Base-by-base conservation (phyloP, 2,113 vertebrate species). In the Melanerpes formicivorus region DNA sequence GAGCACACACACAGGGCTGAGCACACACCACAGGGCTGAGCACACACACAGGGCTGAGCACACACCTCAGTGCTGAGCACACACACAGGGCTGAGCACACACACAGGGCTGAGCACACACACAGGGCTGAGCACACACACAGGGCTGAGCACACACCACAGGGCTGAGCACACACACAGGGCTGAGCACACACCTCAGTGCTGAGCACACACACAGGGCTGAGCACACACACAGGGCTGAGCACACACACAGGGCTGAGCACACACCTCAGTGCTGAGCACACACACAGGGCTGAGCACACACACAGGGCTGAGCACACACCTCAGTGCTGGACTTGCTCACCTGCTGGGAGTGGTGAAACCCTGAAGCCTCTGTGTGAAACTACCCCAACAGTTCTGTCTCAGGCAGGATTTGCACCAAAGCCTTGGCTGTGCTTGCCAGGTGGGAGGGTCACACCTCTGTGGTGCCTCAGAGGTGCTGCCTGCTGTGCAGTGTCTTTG, bases 111-210 rank as follows among this genome's bases (percentile, higher is more conserved):
- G 59, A 67, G 48, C 14, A 52, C 30, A 16, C 27, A 25, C 18
- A 18, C 17, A 19, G 26, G 10, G 82, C 67, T 82, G 59, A 67
- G 48, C 14, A 52, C 30, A 16, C 27, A 25, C 18, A 18, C 17
- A 19, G 26, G 10, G 82, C 67, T 82, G 59, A 67, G 48, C 14
- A 52, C 30, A 16, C 27, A 25, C 18, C 10, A 67, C 37, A 30
- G 5, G 1, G 1, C 6, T 13, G 52, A n/a, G n/a, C n/a, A n/a
- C n/a, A n/a, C n/a, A n/a, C 2, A 18, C 17, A 19, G 26, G 10
- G 82, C 67, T 82, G 59, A 67, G 48, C 14, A 52, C 30, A 16
- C 27, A 25, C 18, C 10, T 73, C 37, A 30, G 5, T 1, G 1
- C 6, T 13, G 52, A n/a, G n/a, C n/a, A n/a, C n/a, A n/a, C n/a